Percentiles rank a stretch among this genome's conserved stretches.
These are phyloP conservation scores for Seladonia tumulorum DNA, from an alignment of 2,888 invertebrate genomes.

Conservation along the genomic window DNA sequence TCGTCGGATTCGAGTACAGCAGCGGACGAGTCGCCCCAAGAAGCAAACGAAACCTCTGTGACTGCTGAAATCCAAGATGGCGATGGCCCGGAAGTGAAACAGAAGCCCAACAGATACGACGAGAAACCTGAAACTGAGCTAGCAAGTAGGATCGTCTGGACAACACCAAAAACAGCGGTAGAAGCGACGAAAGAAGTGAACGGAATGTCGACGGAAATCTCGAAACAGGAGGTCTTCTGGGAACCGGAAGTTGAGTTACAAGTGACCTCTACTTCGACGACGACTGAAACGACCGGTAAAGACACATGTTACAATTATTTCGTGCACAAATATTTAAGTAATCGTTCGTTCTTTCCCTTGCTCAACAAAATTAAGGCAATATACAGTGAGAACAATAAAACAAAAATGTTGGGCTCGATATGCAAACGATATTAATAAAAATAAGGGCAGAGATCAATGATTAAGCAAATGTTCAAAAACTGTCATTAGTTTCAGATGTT, in stretches of 20 bases:
- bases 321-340: not conserved
- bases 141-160: conserved; percentile 75
- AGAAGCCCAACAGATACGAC: conserved; percentile 53
- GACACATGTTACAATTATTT: not conserved
- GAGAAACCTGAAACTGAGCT: conserved; percentile 58
- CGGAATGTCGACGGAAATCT: conserved; percentile 32
- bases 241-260: conserved; percentile 35
- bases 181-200: conserved; percentile 37
- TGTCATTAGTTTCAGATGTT: conserved; percentile 40
- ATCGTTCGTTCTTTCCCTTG: too few species aligned
- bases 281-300: conserved; percentile 49
- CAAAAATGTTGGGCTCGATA: not conserved
- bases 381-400: not conserved
- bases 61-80: conserved; percentile 72
- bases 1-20: conserved; percentile 46
- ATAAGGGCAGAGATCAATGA: not conserved
- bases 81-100: conserved; percentile 67
- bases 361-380: not conserved
- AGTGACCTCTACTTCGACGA: conserved; percentile 16
- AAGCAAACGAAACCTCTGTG: conserved; percentile 69
- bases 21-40: conserved; percentile 61
- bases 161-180: conserved; percentile 69
- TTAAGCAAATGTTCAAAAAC: not conserved
- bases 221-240: conserved; percentile 29
- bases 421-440: not conserved